phyloP scores from a whole-genome alignment of 2,113 vertebrate genomes.

The Ploceus nigricollis region DNA sequence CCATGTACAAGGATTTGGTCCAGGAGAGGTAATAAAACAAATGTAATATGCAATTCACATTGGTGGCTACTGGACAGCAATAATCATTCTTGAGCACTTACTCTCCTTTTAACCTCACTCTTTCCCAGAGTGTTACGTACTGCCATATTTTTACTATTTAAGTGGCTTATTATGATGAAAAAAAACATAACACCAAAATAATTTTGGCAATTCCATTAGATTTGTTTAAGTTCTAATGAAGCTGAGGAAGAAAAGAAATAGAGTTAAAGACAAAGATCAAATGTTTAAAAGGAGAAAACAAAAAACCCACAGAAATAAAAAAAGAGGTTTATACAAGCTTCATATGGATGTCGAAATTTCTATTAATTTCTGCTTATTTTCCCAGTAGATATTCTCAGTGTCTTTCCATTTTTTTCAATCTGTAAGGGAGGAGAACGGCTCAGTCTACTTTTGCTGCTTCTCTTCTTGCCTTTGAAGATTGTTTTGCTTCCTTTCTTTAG shows the following conservation, averaged over 20 bases:
- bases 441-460: background rate
- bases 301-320: background rate
- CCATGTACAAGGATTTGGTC: background rate
- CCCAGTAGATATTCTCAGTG: background rate
- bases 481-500: background rate
- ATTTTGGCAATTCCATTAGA: background rate
- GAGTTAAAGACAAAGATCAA: background rate
- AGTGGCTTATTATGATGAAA: background rate
- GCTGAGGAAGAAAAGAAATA: background rate
- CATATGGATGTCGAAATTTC: background rate
- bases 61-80: background rate
- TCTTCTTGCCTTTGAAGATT: background rate
- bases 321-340: background rate
- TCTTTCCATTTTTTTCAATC: background rate
- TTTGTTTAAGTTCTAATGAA: background rate
- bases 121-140: background rate
- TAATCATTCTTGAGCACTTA: background rate
- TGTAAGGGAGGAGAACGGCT: background rate
- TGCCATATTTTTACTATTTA: background rate
- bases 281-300: background rate
- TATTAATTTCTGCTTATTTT: background rate
- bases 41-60: background rate
- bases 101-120: background rate
- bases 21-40: background rate
- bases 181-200: background rate